Evolutionary conservation across 2,113 vertebrate genomes (phyloP).

Genomic region (Ellobius talpinus): DNA sequence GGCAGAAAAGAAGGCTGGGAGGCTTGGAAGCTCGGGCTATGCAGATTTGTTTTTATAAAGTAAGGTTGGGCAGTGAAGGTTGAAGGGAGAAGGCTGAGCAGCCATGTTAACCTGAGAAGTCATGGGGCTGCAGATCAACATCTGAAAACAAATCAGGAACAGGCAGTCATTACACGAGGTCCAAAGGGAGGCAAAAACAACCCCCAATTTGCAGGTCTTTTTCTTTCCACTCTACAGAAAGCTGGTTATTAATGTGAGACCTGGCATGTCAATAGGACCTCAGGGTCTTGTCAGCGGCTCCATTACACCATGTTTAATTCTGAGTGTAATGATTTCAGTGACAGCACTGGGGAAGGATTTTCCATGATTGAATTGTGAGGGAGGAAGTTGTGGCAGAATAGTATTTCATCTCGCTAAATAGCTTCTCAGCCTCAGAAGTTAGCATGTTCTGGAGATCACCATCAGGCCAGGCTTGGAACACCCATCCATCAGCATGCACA

Average conservation of each 20-base stretch:
- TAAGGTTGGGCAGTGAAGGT: neutral
- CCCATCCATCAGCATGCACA: neutral
- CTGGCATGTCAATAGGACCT: constrained; percentile 61
- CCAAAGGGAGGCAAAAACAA: constrained; percentile 45
- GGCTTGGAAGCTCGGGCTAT: neutral
- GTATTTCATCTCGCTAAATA: constrained; percentile 77
- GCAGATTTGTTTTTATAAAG: neutral
- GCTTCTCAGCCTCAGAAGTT: constrained; percentile 34
- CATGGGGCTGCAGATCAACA: fast-evolving
- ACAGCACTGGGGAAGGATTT: constrained; percentile 66
- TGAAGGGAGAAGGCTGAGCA: neutral
- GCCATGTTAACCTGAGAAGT: fast-evolving
- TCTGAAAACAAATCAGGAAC: neutral
- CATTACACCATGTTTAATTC: constrained; percentile 75
- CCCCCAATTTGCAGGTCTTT: constrained; percentile 20
- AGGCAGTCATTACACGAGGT: neutral
- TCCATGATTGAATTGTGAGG: constrained; percentile 57
- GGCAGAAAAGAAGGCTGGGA: neutral
- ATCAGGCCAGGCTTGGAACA: neutral
- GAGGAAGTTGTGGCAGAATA: constrained; percentile 55
- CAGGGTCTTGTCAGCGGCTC: neutral
- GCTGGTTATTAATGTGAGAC: constrained; percentile 57
- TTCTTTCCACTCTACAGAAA: neutral
- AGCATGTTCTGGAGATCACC: neutral
- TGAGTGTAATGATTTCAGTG: constrained; percentile 63